Evolutionary conservation across 2,797 vertebrate species (phyloP).

Genomic region (Cetoscarus ocellatus): DNA sequence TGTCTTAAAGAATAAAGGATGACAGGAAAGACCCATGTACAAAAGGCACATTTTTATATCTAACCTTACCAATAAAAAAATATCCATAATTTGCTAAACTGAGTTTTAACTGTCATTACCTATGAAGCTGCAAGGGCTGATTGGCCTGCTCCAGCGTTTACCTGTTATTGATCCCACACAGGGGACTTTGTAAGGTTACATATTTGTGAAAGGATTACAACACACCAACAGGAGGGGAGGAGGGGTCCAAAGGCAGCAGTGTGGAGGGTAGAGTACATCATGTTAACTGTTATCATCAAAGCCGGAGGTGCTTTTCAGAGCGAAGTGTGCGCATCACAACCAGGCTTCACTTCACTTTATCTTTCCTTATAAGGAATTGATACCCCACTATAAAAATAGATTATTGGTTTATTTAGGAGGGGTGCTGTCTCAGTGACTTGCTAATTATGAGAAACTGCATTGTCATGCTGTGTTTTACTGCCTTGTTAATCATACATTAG

Average conservation of each 20-base stretch:
- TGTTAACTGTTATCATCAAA: constrained; percentile 23
- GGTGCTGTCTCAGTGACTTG: background rate
- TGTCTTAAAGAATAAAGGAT: too few relatives aligned
- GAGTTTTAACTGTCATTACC: background rate
- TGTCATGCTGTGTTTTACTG: background rate
- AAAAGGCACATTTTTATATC: too few relatives aligned
- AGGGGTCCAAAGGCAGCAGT: constrained; percentile 7
- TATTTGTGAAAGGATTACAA: constrained; percentile 63
- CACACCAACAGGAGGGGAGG: constrained; percentile 20
- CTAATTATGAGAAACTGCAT: background rate
- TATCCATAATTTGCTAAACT: too few relatives aligned
- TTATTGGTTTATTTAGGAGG: background rate
- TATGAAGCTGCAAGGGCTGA: constrained; percentile 17
- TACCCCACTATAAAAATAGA: background rate
- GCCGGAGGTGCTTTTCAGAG: background rate
- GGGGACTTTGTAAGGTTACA: constrained; percentile 66
- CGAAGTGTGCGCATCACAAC: background rate
- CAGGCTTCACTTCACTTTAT: background rate
- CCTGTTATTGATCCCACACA: constrained; percentile 59
- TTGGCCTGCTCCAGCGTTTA: constrained; percentile 29
- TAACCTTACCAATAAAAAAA: too few relatives aligned
- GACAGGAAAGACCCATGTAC: too few relatives aligned
- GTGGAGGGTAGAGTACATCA: constrained; percentile 35
- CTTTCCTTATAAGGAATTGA: background rate
- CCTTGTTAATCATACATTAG: background rate